phyloP scores from a whole-genome alignment of 2,797 vertebrate genomes.

The Apogon hyalosoma region DNA sequence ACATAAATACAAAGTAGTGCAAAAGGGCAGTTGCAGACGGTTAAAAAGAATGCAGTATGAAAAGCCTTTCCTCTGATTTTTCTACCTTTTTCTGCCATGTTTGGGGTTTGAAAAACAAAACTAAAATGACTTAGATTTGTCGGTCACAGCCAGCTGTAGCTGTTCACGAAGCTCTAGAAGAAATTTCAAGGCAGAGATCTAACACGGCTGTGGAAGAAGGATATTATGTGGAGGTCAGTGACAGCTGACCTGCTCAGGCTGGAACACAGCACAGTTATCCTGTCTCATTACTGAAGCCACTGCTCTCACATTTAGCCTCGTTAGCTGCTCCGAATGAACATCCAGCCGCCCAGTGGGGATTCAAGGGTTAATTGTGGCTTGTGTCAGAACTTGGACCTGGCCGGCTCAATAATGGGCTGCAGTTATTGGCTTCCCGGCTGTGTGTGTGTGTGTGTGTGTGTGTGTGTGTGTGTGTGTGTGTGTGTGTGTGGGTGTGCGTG shows the following conservation, averaged over 20 bases:
- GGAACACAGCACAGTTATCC: constrained; percentile 71
- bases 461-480: too few species aligned
- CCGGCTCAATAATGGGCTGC: constrained; percentile 81
- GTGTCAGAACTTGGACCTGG: constrained; percentile 81
- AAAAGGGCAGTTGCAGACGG: too few species aligned
- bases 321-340: constrained; percentile 78
- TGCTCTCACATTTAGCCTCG: constrained; percentile 81
- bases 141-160: constrained; percentile 38
- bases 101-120: constrained; percentile 32
- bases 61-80: background rate
- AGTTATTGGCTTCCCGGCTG: constrained; percentile 76
- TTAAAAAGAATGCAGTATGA: too few species aligned
- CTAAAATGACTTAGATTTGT: constrained; percentile 40
- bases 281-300: constrained; percentile 80
- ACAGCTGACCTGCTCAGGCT: constrained; percentile 73
- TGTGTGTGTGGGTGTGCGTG: too few species aligned
- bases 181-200: constrained; percentile 52
- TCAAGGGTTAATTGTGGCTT: constrained; percentile 83
- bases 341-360: constrained; percentile 71
- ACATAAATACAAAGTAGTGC: too few species aligned
- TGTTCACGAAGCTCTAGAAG: constrained; percentile 38
- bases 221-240: constrained; percentile 70
- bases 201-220: constrained; percentile 55
- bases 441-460: constrained; percentile 44
- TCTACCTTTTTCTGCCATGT: constrained; percentile 20